Conservation (phyloP, 2,888 invertebrate species). For the Caenorhabditis sp. region DNA sequence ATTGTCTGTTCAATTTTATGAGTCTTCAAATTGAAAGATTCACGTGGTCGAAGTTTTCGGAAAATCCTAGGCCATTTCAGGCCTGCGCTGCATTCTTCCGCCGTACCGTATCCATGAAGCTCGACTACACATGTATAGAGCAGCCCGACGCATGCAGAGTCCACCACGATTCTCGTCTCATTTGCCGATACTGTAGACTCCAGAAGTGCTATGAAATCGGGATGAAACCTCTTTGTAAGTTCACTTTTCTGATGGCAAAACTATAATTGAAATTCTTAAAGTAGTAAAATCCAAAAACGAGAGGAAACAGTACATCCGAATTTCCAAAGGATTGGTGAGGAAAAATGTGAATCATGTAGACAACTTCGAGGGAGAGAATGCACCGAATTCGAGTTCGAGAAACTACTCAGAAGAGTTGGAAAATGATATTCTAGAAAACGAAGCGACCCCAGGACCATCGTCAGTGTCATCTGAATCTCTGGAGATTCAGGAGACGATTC, state of each 20-base stretch:
- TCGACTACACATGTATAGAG: conserved; percentile 49
- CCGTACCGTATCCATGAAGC: conserved; percentile 54
- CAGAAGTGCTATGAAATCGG: conserved; percentile 40
- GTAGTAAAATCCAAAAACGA: conserved; percentile 64
- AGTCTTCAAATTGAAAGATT: background rate
- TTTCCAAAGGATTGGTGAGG: conserved; percentile 45
- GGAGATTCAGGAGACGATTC: conserved; percentile 47
- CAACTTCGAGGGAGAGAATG: background rate
- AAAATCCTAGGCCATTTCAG: conserved; percentile 17
- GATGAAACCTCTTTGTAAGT: conserved; percentile 28
- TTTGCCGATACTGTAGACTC: conserved; percentile 36
- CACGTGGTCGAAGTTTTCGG: too few species aligned
- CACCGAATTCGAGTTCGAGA: background rate
- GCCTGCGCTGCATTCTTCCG: conserved; percentile 63
- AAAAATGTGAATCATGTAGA: conserved; percentile 25
- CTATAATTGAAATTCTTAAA: too few species aligned
- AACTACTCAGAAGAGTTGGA: background rate
- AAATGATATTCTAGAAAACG: conserved; percentile 17
- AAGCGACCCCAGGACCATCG: conserved; percentile 52
- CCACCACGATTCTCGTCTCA: conserved; percentile 33
- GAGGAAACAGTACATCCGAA: conserved; percentile 51
- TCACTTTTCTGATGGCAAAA: too few species aligned
- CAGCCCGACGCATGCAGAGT: conserved; percentile 48
- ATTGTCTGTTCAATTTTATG: conserved; percentile 1
- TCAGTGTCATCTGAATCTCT: background rate